Evolutionary conservation across 92 coral and sea anemone genomes (phyloP).

Genomic region (Diadumene lineata): DNA sequence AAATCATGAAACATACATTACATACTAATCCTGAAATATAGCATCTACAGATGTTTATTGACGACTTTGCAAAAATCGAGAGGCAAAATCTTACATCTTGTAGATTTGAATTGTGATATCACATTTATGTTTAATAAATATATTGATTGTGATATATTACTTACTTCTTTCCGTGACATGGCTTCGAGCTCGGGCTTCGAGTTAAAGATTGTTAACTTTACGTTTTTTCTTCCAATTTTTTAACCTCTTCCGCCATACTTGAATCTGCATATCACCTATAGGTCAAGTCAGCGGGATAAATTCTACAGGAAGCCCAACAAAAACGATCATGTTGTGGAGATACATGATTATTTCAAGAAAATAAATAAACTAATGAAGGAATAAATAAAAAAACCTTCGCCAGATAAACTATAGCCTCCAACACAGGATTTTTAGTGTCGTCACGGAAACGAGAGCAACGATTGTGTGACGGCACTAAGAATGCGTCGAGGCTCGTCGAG

Average conservation of each 20-base stretch:
- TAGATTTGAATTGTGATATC: no score
- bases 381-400: no score
- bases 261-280: conserved; percentile 36
- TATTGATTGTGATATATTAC: neutral
- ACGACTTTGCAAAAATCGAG: neutral
- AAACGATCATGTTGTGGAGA: no score
- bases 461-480: no score
- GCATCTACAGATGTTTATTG: neutral
- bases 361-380: no score
- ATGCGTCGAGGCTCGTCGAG: no score
- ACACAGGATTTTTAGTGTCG: no score
- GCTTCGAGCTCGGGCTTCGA: neutral
- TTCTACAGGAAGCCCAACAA: conserved; percentile 12
- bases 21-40: neutral
- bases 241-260: conserved; percentile 57
- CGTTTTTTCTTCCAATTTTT: neutral
- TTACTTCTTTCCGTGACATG: conserved; percentile 17
- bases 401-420: no score
- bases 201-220: neutral
- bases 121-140: neutral
- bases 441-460: no score
- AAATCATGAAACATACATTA: neutral
- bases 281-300: neutral
- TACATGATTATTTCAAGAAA: no score
- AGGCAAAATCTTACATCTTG: neutral